Conservation (phyloP, 1,140 invertebrate species). For the Musca vetustissima region DNA sequence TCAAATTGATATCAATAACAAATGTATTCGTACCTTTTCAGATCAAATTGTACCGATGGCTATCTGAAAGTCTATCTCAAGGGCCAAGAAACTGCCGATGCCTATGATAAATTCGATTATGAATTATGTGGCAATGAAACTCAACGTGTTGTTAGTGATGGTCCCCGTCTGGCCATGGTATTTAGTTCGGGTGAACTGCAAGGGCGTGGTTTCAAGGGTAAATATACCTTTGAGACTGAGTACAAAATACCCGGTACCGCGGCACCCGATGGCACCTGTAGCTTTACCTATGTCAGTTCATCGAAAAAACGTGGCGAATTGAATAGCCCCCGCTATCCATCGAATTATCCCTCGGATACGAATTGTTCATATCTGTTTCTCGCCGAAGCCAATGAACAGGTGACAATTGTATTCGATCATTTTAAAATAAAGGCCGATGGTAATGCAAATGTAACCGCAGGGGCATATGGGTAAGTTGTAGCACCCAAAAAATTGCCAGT, state of each 20-base stretch:
- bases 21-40: constrained; percentile 41
- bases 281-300: constrained; percentile 86
- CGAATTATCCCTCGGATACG: constrained; percentile 90
- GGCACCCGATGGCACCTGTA: constrained; percentile 84
- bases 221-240: constrained; percentile 63
- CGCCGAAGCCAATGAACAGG: constrained; percentile 84
- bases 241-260: constrained; percentile 94
- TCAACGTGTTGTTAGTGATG: constrained; percentile 79
- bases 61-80: constrained; percentile 90
- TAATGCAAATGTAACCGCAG: constrained; percentile 62
- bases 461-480: constrained; percentile 62
- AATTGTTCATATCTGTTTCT: constrained; percentile 91
- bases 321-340: constrained; percentile 93
- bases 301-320: constrained; percentile 86
- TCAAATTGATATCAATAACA: no score
- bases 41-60: constrained; percentile 79
- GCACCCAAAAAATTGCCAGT: not conserved
- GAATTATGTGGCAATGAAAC: constrained; percentile 82
- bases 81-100: constrained; percentile 89
- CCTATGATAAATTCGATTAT: constrained; percentile 89
- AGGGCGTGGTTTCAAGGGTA: constrained; percentile 88
- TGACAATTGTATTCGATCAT: constrained; percentile 88
- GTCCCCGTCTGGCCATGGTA: constrained; percentile 89
- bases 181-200: constrained; percentile 88
- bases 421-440: constrained; percentile 80